phyloP scores from a whole-genome alignment of 2,888 invertebrate species.

The Arge pagana region DNA sequence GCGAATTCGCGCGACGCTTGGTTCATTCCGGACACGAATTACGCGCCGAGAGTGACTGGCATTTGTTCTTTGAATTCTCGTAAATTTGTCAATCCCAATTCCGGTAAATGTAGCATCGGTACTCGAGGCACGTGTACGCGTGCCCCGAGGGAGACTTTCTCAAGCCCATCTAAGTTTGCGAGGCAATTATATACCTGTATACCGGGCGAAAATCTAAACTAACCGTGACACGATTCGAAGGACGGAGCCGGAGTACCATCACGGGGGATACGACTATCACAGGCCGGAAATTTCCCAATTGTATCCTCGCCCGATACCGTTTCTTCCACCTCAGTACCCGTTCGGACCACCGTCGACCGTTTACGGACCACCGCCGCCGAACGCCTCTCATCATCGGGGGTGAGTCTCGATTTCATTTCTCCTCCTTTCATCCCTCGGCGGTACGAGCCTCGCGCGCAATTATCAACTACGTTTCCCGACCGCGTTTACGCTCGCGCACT shows the following conservation, averaged over 20 bases:
- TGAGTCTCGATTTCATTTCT: conserved; percentile 26
- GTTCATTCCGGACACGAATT: too few relatives aligned
- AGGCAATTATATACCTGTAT: not conserved
- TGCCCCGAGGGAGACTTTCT: conserved; percentile 1
- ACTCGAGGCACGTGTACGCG: not conserved
- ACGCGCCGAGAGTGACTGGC: too few relatives aligned
- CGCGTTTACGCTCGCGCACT: too few relatives aligned
- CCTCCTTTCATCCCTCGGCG: not conserved
- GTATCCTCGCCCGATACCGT: conserved; percentile 41
- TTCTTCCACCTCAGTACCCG: conserved; percentile 35
- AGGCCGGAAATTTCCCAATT: conserved; percentile 39
- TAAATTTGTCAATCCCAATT: too few relatives aligned
- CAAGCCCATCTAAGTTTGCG: not conserved
- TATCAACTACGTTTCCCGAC: not conserved
- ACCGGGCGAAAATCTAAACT: not conserved
- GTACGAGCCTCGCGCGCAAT: not conserved
- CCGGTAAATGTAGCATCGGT: not conserved
- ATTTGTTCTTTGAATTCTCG: too few relatives aligned
- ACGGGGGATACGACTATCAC: conserved; percentile 48
- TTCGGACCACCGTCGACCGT: conserved; percentile 36
- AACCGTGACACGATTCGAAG: conserved; percentile 27
- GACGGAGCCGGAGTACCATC: conserved; percentile 38
- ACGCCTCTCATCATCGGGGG: conserved; percentile 38
- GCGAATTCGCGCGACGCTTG: too few relatives aligned
- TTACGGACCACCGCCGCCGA: conserved; percentile 44